Evolutionary conservation across 1,140 invertebrate genomes (phyloP).

Genomic region (Whitmania pigra): DNA sequence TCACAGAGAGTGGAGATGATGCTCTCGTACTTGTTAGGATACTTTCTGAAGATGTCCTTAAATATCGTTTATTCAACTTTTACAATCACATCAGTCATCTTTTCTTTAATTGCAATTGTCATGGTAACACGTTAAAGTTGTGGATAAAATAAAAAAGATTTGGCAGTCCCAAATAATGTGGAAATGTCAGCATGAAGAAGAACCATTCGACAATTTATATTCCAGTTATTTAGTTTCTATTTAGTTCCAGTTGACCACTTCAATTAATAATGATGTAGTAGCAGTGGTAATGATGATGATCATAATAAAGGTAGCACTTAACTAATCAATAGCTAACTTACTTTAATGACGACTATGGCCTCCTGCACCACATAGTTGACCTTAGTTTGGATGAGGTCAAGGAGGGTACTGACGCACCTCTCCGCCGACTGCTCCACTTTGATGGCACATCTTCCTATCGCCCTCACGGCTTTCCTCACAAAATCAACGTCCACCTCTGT

Average conservation of each 20-base stretch:
- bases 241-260: background rate
- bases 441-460: constrained; percentile 96
- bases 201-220: background rate
- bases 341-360: constrained; percentile 96
- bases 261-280: background rate
- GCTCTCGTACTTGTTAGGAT: constrained; percentile 99
- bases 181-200: background rate
- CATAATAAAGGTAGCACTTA: too few species aligned
- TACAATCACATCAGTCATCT: background rate
- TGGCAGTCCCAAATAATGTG: background rate
- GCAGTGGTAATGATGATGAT: background rate
- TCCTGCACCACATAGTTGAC: constrained; percentile 99
- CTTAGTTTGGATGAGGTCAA: constrained; percentile 99
- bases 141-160: background rate
- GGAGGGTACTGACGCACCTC: constrained; percentile 87
- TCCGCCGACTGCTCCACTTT: constrained; percentile 98
- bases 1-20: constrained; percentile 99
- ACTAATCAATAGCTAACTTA: background rate
- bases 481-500: constrained; percentile 99
- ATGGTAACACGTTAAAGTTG: too few species aligned
- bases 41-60: constrained; percentile 92
- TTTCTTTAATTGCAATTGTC: background rate
- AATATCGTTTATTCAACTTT: background rate
- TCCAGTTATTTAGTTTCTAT: too few species aligned
- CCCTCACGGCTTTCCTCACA: constrained; percentile 80